Base-by-base conservation (phyloP, 2,113 vertebrate genomes). In the Sprattus sprattus region DNA sequence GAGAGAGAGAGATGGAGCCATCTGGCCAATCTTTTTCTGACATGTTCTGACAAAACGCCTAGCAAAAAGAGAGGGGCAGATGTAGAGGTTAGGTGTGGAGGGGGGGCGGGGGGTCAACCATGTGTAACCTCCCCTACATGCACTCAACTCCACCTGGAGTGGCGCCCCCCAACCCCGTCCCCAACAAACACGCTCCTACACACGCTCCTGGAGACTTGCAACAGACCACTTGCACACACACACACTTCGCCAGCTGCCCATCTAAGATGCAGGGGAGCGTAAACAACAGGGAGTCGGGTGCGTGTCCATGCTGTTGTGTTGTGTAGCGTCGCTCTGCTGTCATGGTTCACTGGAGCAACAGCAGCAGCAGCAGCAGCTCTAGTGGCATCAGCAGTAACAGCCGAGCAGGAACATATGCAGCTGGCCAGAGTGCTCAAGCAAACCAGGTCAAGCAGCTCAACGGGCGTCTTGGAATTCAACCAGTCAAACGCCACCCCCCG, bases 301-400 rank as follows among this genome's bases (percentile, higher is more conserved):
- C 86, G 86, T 86, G 54, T 89, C 82, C 46, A 6, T 6, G 83
- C 57, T 87, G 88, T 86, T 89, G 88, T 87, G 88, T 86, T 89
- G 88, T 87, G 85, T 81, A 82, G 71, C 67, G 84, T 50, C 87
- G 84, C 83, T 52, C 78, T 88, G 81, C 85, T 89, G 85, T 67
- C 45, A 81, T 82, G 81, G 82, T 52, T 88, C 81, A 87, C 45
- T 88, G 85, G 87, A 85, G 89, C 84, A 84, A 82, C 54, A 60
- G 54, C 54, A 60, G 13, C 54, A 57, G 54, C 54, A 57, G 13
- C 15, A 16, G 54, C 54, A n/a, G 64, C 64, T 2, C 4, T 67
- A 25, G 64, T 11, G 6, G n/a, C 64, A 6, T n/a, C 52, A 18
- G 52, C 13, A 15, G 15, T 54, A 54, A 28, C 64, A 67, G 64